A percentile compares a stretch with the other conserved stretches of the same genome.
phyloP scores from a whole-genome alignment of 2,888 invertebrate genomes.

The Anagyrus pseudococci region DNA sequence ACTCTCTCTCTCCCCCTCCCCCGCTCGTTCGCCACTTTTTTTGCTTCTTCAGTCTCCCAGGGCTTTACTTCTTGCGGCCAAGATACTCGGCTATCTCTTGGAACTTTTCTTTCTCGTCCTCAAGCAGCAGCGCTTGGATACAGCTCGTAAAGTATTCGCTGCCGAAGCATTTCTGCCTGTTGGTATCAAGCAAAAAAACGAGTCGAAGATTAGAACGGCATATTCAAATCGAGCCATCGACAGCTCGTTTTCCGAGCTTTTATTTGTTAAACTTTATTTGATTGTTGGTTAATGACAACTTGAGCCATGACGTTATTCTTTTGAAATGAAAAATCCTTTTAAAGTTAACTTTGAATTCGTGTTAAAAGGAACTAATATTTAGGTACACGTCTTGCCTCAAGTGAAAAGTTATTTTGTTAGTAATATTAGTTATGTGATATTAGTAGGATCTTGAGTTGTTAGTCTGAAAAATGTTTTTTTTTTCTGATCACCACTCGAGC shows the following conservation, averaged over 20 bases:
- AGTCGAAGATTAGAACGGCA: slow-evolving; percentile 23
- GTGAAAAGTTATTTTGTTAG: not conserved
- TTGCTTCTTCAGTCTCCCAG: slow-evolving; percentile 6
- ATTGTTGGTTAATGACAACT: too few species aligned
- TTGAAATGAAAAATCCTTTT: too few species aligned
- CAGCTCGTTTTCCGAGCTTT: not conserved
- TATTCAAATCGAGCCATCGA: too few species aligned
- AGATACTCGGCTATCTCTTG: slow-evolving; percentile 81
- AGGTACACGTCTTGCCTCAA: slow-evolving; percentile 7
- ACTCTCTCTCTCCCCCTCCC: not conserved
- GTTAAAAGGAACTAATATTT: not conserved
- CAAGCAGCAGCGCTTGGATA: slow-evolving; percentile 78
- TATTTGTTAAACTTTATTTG: too few species aligned
- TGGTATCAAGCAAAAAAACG: slow-evolving; percentile 11
- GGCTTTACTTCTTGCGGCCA: slow-evolving; percentile 67
- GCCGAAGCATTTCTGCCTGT: slow-evolving; percentile 80
- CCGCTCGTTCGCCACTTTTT: not conserved
- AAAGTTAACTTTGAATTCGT: not conserved
- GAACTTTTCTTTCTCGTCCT: slow-evolving; percentile 79
- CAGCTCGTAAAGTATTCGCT: slow-evolving; percentile 83
- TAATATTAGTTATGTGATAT: slow-evolving; percentile 5
- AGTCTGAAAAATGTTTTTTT: slow-evolving; percentile 24
- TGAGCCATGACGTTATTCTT: too few species aligned
- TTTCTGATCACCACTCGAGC: slow-evolving; percentile 21
- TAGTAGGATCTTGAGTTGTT: slow-evolving; percentile 17